Evolutionary conservation across 2,888 invertebrate species (phyloP), one percentile per base, ranked within the genome.

Genomic region (Argyresthia albistria): DNA sequence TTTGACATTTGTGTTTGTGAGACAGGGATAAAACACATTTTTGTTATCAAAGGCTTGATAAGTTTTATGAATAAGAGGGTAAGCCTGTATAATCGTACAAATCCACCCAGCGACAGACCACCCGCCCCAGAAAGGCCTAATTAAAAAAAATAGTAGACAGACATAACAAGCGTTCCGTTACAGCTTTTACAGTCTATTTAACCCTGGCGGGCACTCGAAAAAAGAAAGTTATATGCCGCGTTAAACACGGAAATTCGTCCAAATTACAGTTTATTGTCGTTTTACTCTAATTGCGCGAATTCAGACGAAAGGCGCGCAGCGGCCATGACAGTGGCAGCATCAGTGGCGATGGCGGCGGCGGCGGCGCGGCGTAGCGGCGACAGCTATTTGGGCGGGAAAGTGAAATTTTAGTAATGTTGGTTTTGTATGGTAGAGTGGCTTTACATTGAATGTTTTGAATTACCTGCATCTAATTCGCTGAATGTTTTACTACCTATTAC

Each of bases 211-310:
- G 63, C 58, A 63, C 59, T 62, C 58, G 67, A 66, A 66, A 79
- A 82, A 84, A 80, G 83, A 83, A 84, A 84, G 82, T 77, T 70
- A 71, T 69, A 80, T 73, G 74, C 70, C 67, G 73, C 71, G 74
- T 79, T 83, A 77, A 82, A 71, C 78, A 77, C 76, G 73, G 72
- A 76, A 77, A 80, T 74, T 76, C 67, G 66, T 63, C 72, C 67
- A 79, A 80, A 84, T 80, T 76, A 76, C 78, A 72, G 71, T 76
- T 81, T 76, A 76, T 73, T 65, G 67, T 62, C 77, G 77, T 79
- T 80, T 81, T 80, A 81, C 75, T 82, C 79, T 81, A 79, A 86
- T 83, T 84, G 76, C 70, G 60, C 60, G 59, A 70, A 71, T 67
- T 78, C 76, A 74, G 76, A 75, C 70, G 71, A 73, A 37, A 36